Conservation (phyloP, 2,113 vertebrate species). For the Podiceps cristatus region DNA sequence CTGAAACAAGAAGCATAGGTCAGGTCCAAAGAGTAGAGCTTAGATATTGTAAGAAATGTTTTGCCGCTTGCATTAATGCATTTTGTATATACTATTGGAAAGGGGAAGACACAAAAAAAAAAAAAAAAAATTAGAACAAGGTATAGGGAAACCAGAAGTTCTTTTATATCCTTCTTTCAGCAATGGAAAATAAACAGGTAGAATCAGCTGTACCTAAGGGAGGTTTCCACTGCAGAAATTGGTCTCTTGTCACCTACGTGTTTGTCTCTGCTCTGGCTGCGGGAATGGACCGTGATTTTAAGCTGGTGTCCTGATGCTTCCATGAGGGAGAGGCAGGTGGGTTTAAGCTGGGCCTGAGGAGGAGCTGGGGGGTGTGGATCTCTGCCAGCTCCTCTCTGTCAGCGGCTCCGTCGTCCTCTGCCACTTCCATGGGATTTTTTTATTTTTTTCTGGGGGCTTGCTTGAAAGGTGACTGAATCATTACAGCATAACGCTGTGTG, state of each 20-base stretch:
- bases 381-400: not conserved
- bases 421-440: not conserved
- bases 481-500: not conserved
- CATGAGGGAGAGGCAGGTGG: not conserved
- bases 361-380: not conserved
- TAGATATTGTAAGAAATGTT: constrained; percentile 14
- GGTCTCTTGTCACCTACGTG: not conserved
- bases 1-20: not conserved
- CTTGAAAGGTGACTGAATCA: not conserved
- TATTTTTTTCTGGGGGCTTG: not conserved
- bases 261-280: not conserved
- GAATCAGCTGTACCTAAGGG: not conserved
- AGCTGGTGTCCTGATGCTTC: not conserved
- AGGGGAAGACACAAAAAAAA: accelerated
- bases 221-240: not conserved
- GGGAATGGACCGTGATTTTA: not conserved
- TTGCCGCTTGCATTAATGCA: not conserved
- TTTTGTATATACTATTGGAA: not conserved
- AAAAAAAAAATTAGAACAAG: not conserved
- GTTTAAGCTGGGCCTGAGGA: not conserved
- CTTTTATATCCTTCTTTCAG: not conserved
- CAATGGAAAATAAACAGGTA: not conserved
- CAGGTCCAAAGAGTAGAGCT: not conserved
- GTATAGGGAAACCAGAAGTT: not conserved
- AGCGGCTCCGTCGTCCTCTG: not conserved